Conservation (phyloP, 1,140 invertebrate genomes). For the Cotesia typhae region DNA sequence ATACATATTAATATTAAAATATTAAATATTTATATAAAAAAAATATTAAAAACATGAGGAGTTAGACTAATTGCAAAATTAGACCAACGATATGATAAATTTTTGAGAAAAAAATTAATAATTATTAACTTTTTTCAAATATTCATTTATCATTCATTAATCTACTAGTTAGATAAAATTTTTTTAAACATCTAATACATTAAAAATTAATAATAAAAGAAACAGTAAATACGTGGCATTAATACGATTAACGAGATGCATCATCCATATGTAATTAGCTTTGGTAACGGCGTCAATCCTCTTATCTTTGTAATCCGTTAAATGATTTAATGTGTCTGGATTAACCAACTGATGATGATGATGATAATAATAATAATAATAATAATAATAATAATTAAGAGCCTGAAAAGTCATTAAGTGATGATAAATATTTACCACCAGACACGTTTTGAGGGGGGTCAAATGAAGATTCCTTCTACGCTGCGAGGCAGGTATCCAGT, state of each 20-base stretch:
- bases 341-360: slow-evolving; percentile 69
- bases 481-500: slow-evolving; percentile 38
- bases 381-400: neutral
- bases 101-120: neutral
- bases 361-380: neutral
- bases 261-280: slow-evolving; percentile 70
- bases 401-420: neutral
- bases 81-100: no score
- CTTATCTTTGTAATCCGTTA: slow-evolving; percentile 69
- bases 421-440: slow-evolving; percentile 47
- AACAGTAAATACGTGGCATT: slow-evolving; percentile 64
- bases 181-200: no score
- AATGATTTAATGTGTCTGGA: slow-evolving; percentile 69
- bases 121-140: neutral
- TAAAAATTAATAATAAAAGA: neutral
- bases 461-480: slow-evolving; percentile 45
- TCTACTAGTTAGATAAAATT: neutral
- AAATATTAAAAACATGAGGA: no score
- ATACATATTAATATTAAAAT: no score
- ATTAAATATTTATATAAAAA: no score
- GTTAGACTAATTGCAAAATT: no score
- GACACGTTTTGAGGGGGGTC: slow-evolving; percentile 48
- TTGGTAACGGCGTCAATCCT: slow-evolving; percentile 72
- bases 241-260: slow-evolving; percentile 67
- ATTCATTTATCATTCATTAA: neutral